Conservation (phyloP, 1,140 invertebrate genomes). For the Yoshiicerus persimilis region DNA sequence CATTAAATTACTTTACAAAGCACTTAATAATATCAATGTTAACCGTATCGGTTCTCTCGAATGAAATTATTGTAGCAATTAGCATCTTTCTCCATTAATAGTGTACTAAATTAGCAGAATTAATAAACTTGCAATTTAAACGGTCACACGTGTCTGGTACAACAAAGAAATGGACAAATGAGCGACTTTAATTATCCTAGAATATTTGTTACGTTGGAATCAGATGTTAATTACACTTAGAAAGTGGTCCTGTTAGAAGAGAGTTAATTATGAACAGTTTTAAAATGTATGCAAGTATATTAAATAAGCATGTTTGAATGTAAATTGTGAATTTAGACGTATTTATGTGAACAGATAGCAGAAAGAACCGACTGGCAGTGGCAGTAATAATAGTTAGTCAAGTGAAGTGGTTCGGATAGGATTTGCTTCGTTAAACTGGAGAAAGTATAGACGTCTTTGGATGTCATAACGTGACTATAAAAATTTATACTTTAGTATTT, state of each 20-base stretch:
- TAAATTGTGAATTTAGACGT: neutral
- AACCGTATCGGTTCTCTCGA: too few relatives aligned
- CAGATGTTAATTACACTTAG: neutral
- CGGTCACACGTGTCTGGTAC: too few relatives aligned
- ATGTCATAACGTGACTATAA: neutral
- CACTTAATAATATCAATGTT: too few relatives aligned
- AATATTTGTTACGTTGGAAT: neutral
- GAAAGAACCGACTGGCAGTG: neutral
- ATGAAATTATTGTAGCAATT: too few relatives aligned
- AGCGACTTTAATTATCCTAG: neutral
- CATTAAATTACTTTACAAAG: too few relatives aligned
- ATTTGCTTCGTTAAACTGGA: neutral
- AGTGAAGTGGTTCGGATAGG: neutral
- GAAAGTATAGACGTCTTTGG: neutral
- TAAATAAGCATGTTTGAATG: neutral
- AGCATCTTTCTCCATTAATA: too few relatives aligned
- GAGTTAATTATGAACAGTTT: neutral
- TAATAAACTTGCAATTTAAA: too few relatives aligned
- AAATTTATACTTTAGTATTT: neutral
- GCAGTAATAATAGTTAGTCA: neutral
- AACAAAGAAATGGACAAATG: too few relatives aligned
- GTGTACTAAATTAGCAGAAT: too few relatives aligned
- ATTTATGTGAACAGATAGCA: neutral
- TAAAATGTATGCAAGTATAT: neutral
- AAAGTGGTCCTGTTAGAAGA: neutral